Evolutionary conservation across 2,888 invertebrate species (phyloP).

Genomic region (Pseudococcus viburni): DNA sequence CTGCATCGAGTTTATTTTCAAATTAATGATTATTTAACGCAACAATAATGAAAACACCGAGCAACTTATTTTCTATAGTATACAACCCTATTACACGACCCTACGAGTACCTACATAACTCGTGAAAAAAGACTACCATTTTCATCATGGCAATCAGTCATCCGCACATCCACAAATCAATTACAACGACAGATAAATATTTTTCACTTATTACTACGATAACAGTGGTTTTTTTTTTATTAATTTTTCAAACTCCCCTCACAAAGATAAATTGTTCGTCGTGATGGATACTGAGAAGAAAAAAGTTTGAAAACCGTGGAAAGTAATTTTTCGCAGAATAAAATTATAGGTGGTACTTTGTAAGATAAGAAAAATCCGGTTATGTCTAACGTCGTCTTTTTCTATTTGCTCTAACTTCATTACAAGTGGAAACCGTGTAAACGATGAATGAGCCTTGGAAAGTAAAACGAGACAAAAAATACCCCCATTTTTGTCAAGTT

Average conservation of each 20-base stretch:
- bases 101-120: not conserved
- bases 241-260: not conserved
- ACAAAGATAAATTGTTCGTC: not conserved
- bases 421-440: not conserved
- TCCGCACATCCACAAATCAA: not conserved
- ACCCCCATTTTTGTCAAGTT: not conserved
- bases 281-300: not conserved
- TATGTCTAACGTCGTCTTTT: not conserved
- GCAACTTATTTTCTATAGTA: not conserved
- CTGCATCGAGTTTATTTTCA: not conserved
- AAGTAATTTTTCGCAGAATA: not conserved
- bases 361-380: not conserved
- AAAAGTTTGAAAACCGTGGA: not conserved
- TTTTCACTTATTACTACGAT: conserved; percentile 12
- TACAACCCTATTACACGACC: not conserved
- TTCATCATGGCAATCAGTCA: not conserved
- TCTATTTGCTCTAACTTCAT: not conserved
- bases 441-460: not conserved
- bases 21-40: not conserved
- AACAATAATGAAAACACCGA: not conserved
- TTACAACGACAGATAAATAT: conserved; percentile 12
- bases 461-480: not conserved
- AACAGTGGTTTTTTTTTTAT: not conserved
- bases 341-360: not conserved
- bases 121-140: not conserved